phyloP scores from a whole-genome alignment of 2,888 invertebrate genomes.

The Macroteleia sp. region DNA sequence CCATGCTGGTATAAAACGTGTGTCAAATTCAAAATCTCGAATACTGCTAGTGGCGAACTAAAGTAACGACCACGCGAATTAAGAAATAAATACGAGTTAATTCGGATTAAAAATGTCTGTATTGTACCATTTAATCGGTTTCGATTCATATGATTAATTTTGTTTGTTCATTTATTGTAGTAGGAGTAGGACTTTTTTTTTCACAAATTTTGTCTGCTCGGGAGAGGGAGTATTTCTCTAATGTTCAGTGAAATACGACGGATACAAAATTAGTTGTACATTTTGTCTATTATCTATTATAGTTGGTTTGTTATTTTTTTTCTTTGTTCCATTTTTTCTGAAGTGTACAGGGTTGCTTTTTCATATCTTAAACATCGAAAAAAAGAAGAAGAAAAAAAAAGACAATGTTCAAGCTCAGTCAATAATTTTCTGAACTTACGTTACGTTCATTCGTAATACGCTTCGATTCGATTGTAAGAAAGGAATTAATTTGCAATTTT shows the following conservation, averaged over 20 bases:
- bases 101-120: conserved; percentile 38
- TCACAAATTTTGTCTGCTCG: background rate
- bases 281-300: conserved; percentile 72
- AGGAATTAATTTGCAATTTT: too few relatives aligned
- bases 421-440: too few relatives aligned
- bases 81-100: conserved; percentile 18
- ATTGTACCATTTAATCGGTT: conserved; percentile 28
- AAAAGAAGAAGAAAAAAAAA: too few relatives aligned
- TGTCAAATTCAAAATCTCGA: conserved; percentile 26
- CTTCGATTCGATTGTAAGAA: too few relatives aligned
- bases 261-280: conserved; percentile 80
- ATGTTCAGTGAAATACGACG: conserved; percentile 73
- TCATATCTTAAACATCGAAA: too few relatives aligned
- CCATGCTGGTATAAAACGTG: conserved; percentile 36
- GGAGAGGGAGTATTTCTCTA: conserved; percentile 13
- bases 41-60: conserved; percentile 19
- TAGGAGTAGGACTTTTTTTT: background rate
- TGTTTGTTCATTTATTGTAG: too few relatives aligned
- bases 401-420: too few relatives aligned
- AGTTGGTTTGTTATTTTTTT: conserved; percentile 21
- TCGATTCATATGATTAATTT: conserved; percentile 2
- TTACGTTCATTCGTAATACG: too few relatives aligned
- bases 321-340: conserved; percentile 12
- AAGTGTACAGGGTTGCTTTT: conserved; percentile 64
- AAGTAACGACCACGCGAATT: conserved; percentile 9